Base-by-base conservation (phyloP, 1,140 invertebrate genomes). In the Platorchestia sp. region DNA sequence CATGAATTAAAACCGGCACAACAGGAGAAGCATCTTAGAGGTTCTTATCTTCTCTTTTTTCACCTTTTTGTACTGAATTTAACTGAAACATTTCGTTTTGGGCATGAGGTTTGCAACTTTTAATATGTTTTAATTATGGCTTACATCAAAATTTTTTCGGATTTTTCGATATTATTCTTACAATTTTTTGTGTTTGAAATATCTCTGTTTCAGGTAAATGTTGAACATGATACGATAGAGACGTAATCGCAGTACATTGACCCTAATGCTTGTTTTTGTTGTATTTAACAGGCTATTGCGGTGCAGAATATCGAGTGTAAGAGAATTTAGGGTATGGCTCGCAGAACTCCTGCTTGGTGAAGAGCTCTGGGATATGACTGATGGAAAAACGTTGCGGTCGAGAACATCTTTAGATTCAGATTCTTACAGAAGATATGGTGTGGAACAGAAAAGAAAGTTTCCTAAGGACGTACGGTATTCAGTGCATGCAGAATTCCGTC, bases 231-330 rank as follows among this genome's bases (percentile, higher is more conserved):
- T 75, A 75, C 14, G 47, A 10, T 51, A 51, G 47, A 75, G 59
- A 36, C 59, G 36, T 75, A 75, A 75, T 22, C 27, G 59, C 10
- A 36, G 59, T 36, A 22, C 59, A 75, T 75, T 75, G 36, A 75
- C 14, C 27, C 59, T 75, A 75, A 75, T 75, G 59, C 41, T 89
- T 42, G n/a, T 93, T 93, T 45, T 27, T 93, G 43, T 45, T 93
- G 14, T 93, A 44, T 45, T 93, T 47, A 93, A 93, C 97, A 99
- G 98, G 98, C 98, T 98, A 98, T 98, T 98, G 98, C 98, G 98
- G 98, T 98, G 98, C 98, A 97, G 98, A 99, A 98, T 99, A 99
- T 98, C 98, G 98, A 98, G 98, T 98, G 97, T 99, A 98, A 98
- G 97, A 91, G 95, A 95, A 95, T 95, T 95, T 95, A 96, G 96